Evolutionary conservation across 2,888 invertebrate genomes (phyloP).

Genomic region (Oligia fasciuncula): DNA sequence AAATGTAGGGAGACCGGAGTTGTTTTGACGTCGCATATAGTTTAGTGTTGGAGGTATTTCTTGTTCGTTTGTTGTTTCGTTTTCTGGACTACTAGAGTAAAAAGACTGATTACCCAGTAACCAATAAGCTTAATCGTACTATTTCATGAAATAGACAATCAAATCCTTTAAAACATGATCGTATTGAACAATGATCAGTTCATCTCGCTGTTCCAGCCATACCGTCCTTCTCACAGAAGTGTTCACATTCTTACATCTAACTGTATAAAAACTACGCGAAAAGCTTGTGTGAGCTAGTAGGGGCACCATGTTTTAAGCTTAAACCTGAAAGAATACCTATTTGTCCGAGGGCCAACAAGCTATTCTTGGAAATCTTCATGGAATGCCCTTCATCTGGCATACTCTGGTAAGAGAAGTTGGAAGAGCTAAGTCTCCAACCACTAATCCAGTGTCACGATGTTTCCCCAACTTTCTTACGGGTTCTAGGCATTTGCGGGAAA

Average conservation of each 20-base stretch:
- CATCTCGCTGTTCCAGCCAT: background rate
- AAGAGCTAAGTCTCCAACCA: background rate
- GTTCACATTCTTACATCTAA: background rate
- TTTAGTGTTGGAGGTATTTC: background rate
- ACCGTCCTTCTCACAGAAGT: background rate
- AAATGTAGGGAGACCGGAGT: background rate
- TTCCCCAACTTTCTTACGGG: background rate
- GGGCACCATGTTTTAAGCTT: background rate
- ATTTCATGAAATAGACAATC: background rate
- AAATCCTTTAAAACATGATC: background rate
- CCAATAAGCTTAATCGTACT: background rate
- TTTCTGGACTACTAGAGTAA: background rate
- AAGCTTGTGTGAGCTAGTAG: conserved; percentile 3
- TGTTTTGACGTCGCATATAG: background rate
- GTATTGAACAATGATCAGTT: background rate
- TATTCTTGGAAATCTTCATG: background rate
- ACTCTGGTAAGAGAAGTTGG: background rate
- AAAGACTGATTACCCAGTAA: background rate
- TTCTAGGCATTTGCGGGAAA: too few species aligned
- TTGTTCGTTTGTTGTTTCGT: background rate
- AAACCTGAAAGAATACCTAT: background rate
- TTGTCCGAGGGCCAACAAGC: too few species aligned
- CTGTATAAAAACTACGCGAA: conserved; percentile 1
- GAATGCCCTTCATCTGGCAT: background rate
- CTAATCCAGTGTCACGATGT: background rate